Evolutionary conservation across 2,888 invertebrate genomes (phyloP).

Genomic region (Drosophila sordidula): DNA sequence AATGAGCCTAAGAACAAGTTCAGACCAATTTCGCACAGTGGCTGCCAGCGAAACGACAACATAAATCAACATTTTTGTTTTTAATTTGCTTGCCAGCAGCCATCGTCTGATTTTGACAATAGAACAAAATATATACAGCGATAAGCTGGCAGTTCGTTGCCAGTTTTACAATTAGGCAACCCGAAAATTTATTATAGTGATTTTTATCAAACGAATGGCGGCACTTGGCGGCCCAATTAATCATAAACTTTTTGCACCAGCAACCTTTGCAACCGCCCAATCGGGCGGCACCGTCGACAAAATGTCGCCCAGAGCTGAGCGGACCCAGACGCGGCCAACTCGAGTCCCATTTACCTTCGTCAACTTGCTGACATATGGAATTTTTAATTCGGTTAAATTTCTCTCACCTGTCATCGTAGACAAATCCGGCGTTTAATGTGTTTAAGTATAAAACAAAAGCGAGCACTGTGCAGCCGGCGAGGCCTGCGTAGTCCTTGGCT

Average conservation of each 20-base stretch:
- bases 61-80: slow-evolving; percentile 78
- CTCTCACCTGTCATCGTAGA: slow-evolving; percentile 97
- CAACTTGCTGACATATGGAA: slow-evolving; percentile 78
- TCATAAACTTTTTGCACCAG: slow-evolving; percentile 60
- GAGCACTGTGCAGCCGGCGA: slow-evolving; percentile 89
- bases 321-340: slow-evolving; percentile 7
- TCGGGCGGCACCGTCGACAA: slow-evolving; percentile 43
- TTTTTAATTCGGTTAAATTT: slow-evolving; percentile 76
- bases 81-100: slow-evolving; percentile 62
- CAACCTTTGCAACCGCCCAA: slow-evolving; percentile 6
- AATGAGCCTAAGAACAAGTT: slow-evolving; percentile 38
- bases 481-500: slow-evolving; percentile 89
- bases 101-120: slow-evolving; percentile 73
- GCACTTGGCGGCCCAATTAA: slow-evolving; percentile 78
- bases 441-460: slow-evolving; percentile 95
- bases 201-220: slow-evolving; percentile 74
- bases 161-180: slow-evolving; percentile 75
- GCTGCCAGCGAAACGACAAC: slow-evolving; percentile 36
- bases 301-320: slow-evolving; percentile 39
- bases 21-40: slow-evolving; percentile 36
- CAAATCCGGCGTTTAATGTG: slow-evolving; percentile 95
- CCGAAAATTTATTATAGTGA: slow-evolving; percentile 70
- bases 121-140: slow-evolving; percentile 42
- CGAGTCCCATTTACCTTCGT: slow-evolving; percentile 71
- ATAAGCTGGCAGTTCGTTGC: slow-evolving; percentile 64